phyloP scores from a whole-genome alignment of 2,888 invertebrate species.

The Epinotia ramella region DNA sequence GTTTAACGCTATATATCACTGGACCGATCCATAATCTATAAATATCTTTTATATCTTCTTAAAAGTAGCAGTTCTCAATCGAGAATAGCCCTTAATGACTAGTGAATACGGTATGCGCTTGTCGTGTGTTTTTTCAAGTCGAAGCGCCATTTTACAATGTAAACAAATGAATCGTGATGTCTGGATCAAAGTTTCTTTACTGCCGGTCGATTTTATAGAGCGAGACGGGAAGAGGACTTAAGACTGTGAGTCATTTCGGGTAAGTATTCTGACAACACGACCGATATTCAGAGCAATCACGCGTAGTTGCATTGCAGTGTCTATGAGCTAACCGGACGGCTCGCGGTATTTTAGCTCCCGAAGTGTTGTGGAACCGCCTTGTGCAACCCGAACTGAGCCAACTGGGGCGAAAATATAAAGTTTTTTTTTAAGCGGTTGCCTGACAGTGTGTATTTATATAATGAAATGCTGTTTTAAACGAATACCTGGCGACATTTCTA shows the following conservation, averaged over 20 bases:
- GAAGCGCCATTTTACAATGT: conserved; percentile 52
- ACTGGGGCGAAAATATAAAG: too few relatives aligned
- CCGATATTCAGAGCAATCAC: too few relatives aligned
- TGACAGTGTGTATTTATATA: too few relatives aligned
- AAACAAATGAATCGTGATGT: conserved; percentile 54
- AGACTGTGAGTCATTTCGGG: conserved; percentile 13
- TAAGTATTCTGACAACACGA: neutral
- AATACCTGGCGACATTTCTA: too few relatives aligned
- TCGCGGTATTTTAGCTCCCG: too few relatives aligned
- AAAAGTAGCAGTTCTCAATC: neutral
- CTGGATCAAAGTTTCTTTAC: conserved; percentile 56
- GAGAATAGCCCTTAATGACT: conserved; percentile 1
- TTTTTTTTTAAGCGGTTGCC: too few relatives aligned
- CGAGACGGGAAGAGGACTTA: conserved; percentile 10
- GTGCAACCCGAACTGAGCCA: too few relatives aligned
- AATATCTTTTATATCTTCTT: conserved; percentile 30
- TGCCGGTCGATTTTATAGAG: conserved; percentile 37
- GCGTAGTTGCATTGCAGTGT: too few relatives aligned
- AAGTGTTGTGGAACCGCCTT: too few relatives aligned
- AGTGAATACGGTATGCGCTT: neutral
- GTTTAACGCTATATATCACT: conserved; percentile 25
- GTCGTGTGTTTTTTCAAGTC: neutral
- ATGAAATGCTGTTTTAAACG: too few relatives aligned
- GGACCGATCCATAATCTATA: conserved; percentile 30
- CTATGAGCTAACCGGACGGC: too few relatives aligned